phyloP scores from a whole-genome alignment of 2,113 vertebrate species.

The Ploceus nigricollis region DNA sequence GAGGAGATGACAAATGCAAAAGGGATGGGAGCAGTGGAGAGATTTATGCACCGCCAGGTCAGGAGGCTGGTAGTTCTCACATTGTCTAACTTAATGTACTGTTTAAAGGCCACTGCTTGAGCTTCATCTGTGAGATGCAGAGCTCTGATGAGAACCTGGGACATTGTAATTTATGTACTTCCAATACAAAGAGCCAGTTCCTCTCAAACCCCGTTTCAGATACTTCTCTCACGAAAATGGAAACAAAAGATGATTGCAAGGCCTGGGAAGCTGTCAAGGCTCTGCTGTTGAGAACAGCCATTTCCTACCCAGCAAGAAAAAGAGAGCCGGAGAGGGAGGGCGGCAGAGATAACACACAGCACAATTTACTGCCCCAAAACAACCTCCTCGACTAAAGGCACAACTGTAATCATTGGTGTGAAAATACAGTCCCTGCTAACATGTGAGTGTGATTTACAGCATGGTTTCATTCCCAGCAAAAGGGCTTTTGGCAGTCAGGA shows the following conservation, averaged over 20 bases:
- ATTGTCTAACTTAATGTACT: background rate
- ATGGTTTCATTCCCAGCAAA: background rate
- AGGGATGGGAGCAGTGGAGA: background rate
- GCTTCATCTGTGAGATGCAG: background rate
- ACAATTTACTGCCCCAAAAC: slow-evolving; percentile 61
- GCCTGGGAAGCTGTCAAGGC: background rate
- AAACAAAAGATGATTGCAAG: slow-evolving; percentile 28
- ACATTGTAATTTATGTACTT: background rate
- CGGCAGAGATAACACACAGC: slow-evolving; percentile 15
- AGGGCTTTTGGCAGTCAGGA: background rate
- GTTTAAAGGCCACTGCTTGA: background rate
- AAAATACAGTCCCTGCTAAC: slow-evolving; percentile 22
- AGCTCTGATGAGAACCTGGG: background rate
- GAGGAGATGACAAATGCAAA: background rate
- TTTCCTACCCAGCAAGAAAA: slow-evolving; percentile 1
- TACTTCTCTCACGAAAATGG: background rate
- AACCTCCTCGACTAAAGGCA: slow-evolving; percentile 47
- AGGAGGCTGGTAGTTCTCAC: background rate
- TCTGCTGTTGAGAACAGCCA: background rate
- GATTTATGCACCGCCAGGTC: background rate
- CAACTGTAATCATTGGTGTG: slow-evolving; percentile 32
- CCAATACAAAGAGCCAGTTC: background rate
- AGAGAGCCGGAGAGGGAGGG: background rate
- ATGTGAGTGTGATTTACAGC: slow-evolving; percentile 42
- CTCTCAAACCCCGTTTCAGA: background rate